Base-by-base conservation (phyloP, 2,797 vertebrate species). In the Bovichtus variegatus region DNA sequence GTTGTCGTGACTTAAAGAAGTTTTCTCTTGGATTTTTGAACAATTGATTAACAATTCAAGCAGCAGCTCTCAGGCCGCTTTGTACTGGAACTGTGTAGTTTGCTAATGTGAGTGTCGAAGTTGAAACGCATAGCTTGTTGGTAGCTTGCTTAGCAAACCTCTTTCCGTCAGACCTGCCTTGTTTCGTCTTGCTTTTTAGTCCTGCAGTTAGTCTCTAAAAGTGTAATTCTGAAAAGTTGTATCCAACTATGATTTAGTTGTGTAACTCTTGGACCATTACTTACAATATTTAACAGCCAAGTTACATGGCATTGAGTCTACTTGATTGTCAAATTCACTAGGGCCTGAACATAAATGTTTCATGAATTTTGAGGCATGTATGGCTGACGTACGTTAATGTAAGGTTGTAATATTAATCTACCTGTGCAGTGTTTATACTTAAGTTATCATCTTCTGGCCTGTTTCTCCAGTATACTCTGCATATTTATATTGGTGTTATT, bases 221-320 rank as follows among this genome's bases (percentile, higher is more conserved):
- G 27, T 18, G 6, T 49, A 49, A 4, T 18, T 25, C 46, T 25
- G 15, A 38, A 6, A 49, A 16, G n/a, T 40, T 13, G 29, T 27
- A 38, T 41, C 9, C 51, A 53, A 4, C 21, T 47, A 16, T 54
- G 31, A 72, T 61, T 61, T 40, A 38, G 55, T 72, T 19, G 40
- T n/a, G 43, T 3, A 73, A 64, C 34, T 58, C n/a, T 51, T 46
- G 18, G 18, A 27, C 43, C 21, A 29, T 54, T 21, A 12, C 25
- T 41, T 31, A 3, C 3, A 19, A 10, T 16, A 43, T 57, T 50
- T 57, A 7, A 43, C 34, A 18, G 21, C 34, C 43, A 19, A 38
- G 23, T 51, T 23, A 3, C 27, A 51, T 8, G n/a, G 13, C 5
- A 65, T 31, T 5, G 7, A 54, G 47, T 62, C 19, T 31, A 23